Conservation (phyloP, 2,888 invertebrate species). For the Drosophila rubida region DNA sequence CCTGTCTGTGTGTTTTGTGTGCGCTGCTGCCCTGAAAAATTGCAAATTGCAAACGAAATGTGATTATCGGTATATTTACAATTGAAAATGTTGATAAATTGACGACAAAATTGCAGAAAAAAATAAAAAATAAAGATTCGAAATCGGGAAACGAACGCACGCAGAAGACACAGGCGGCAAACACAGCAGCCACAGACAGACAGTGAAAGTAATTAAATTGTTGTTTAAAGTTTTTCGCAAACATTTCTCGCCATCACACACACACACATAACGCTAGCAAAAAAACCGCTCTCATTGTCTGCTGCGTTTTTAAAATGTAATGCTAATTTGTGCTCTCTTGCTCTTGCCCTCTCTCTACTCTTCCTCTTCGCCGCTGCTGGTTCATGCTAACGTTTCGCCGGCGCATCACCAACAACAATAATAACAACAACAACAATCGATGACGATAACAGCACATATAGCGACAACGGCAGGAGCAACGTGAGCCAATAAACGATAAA, state of each 20-base stretch:
- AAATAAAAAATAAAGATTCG: neutral
- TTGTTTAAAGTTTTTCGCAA: constrained; percentile 4
- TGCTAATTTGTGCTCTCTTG: constrained; percentile 61
- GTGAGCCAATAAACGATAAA: neutral
- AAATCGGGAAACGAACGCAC: neutral
- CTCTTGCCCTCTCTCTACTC: constrained; percentile 29
- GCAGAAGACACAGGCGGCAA: neutral
- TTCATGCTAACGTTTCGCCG: constrained; percentile 60
- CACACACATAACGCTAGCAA: neutral
- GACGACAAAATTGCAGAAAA: constrained; percentile 7
- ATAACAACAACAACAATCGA: constrained; percentile 29
- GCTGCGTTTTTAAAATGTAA: constrained; percentile 57
- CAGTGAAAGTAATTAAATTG: constrained; percentile 47
- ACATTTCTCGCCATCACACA: constrained; percentile 3
- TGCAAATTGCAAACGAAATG: constrained; percentile 63
- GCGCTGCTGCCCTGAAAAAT: constrained; percentile 55
- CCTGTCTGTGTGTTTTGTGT: neutral
- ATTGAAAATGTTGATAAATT: constrained; percentile 46
- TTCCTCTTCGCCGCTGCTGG: constrained; percentile 27
- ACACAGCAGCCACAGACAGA: constrained; percentile 1
- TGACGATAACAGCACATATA: constrained; percentile 27
- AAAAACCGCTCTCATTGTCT: constrained; percentile 20
- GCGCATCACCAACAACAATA: constrained; percentile 44
- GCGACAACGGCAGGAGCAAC: constrained; percentile 29
- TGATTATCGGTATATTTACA: constrained; percentile 50